phyloP scores from a whole-genome alignment of 2,113 vertebrate genomes.

The Ctenomys sociabilis region DNA sequence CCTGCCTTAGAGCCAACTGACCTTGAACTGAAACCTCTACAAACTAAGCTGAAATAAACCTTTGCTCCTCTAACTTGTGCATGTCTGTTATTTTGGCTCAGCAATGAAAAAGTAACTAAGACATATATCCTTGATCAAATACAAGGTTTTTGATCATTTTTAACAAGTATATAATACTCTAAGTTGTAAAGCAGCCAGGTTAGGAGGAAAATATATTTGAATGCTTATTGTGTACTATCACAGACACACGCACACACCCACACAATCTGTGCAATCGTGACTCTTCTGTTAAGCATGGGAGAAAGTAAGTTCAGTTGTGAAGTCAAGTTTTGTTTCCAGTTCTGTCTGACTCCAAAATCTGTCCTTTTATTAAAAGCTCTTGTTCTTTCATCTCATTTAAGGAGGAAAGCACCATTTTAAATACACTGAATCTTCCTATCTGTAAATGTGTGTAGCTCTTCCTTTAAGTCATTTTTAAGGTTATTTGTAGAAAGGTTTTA shows the following conservation, averaged over 20 bases:
- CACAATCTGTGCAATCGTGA: no score
- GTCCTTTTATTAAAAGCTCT: background rate
- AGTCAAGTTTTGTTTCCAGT: background rate
- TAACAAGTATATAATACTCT: background rate
- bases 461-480: background rate
- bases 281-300: background rate
- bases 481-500: constrained; percentile 18
- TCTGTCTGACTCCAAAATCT: background rate
- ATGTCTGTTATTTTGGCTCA: background rate
- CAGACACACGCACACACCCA: no score
- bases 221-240: background rate
- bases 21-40: background rate
- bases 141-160: background rate
- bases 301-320: background rate
- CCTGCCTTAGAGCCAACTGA: background rate
- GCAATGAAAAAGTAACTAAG: background rate
- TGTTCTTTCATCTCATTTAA: background rate
- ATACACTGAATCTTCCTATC: background rate
- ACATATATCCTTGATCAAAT: background rate
- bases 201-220: background rate
- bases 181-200: background rate
- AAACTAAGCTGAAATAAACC: background rate
- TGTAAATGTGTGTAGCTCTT: background rate
- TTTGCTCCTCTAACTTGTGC: background rate
- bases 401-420: background rate